A percentile compares a stretch with the other conserved stretches of the same genome.
These are phyloP conservation scores for Oryctes rhinoceros DNA, from an alignment of 1,140 invertebrate genomes.

Conservation along the genomic window DNA sequence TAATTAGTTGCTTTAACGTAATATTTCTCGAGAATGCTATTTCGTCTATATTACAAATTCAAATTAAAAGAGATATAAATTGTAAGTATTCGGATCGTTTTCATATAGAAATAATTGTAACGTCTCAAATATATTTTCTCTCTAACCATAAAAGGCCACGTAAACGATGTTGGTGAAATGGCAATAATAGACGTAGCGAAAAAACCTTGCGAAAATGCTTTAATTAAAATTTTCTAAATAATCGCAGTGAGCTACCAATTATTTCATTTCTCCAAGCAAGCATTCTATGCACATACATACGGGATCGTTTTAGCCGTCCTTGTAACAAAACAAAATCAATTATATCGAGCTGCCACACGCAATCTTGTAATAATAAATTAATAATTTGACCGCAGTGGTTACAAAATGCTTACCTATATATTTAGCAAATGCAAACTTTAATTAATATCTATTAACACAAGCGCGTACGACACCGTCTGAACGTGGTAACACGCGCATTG, in stretches of 20 bases:
- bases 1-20: no score
- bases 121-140: no score
- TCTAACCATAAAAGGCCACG: no score
- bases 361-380: not conserved
- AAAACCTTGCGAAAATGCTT: not conserved
- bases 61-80: no score
- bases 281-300: not conserved
- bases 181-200: not conserved
- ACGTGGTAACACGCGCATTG: not conserved
- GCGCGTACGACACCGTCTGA: not conserved
- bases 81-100: no score
- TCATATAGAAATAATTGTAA: no score
- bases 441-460: no score
- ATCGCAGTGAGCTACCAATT: not conserved
- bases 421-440: not conserved
- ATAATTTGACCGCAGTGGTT: not conserved
- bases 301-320: not conserved
- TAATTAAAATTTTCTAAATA: not conserved
- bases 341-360: not conserved
- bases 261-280: not conserved
- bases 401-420: not conserved
- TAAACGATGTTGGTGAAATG: not conserved
- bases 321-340: slow-evolving; percentile 10
- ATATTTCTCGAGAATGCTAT: no score
- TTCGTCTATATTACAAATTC: no score